phyloP scores from a whole-genome alignment of 2,797 vertebrate genomes.

The Danio aesculapii region DNA sequence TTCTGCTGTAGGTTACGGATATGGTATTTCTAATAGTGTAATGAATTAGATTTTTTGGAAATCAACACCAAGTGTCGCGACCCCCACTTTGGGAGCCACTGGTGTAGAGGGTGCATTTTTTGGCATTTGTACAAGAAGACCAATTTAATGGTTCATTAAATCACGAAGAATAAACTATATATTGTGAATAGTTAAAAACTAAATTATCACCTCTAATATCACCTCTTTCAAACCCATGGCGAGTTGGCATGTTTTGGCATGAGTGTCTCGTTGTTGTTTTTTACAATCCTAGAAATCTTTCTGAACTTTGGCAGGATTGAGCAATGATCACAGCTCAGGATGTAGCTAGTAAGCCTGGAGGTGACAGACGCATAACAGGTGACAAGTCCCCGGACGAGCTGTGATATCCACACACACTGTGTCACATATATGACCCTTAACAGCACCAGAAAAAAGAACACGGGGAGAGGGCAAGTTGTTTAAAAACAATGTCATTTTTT shows the following conservation, averaged over 20 bases:
- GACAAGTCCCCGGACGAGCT: slow-evolving; percentile 72
- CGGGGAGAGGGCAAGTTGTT: slow-evolving; percentile 38
- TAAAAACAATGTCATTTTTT: slow-evolving; percentile 27
- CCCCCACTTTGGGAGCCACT: too few species aligned
- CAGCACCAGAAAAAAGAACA: slow-evolving; percentile 19
- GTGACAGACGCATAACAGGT: slow-evolving; percentile 68
- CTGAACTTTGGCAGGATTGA: slow-evolving; percentile 55
- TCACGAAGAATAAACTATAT: not conserved
- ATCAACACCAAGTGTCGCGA: too few species aligned
- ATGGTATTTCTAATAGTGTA: too few species aligned
- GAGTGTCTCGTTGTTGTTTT: slow-evolving; percentile 25
- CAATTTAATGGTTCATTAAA: not conserved
- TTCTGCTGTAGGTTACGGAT: too few species aligned
- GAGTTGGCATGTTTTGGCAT: not conserved
- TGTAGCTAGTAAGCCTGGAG: slow-evolving; percentile 59
- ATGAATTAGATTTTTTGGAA: too few species aligned
- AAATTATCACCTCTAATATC: not conserved
- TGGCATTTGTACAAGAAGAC: not conserved
- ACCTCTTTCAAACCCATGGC: not conserved
- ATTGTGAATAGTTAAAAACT: too few species aligned
- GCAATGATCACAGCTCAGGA: slow-evolving; percentile 56
- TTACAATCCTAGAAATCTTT: slow-evolving; percentile 33
- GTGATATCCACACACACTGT: slow-evolving; percentile 65
- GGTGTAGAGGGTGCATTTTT: too few species aligned
- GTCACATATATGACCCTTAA: slow-evolving; percentile 65